Conservation (phyloP, 2,797 vertebrate species). For the Peromyscus melanophrys region DNA sequence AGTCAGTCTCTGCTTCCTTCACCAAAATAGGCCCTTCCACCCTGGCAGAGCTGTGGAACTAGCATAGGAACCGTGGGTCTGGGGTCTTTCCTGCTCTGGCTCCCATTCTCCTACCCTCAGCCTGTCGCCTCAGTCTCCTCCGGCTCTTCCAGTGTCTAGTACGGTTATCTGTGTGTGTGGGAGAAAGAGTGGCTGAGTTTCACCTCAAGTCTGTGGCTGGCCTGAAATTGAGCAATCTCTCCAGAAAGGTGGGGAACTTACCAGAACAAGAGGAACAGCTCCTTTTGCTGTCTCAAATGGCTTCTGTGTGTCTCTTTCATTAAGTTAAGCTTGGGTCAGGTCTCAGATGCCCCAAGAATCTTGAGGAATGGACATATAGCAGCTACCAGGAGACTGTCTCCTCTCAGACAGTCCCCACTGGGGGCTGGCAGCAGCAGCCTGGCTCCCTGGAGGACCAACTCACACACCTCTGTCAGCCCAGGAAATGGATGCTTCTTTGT, state of each 20-base stretch:
- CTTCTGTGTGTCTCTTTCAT: slow-evolving; percentile 7
- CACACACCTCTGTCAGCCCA: neutral
- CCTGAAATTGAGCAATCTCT: slow-evolving; percentile 6
- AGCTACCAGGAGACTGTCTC: neutral
- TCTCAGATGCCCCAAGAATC: neutral
- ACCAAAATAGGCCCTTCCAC: neutral
- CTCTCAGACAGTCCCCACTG: neutral
- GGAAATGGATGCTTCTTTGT: neutral
- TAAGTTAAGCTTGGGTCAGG: neutral
- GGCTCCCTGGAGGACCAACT: neutral
- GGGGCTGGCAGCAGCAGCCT: neutral
- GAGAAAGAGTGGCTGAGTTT: neutral
- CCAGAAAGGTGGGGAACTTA: neutral
- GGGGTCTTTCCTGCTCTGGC: neutral
- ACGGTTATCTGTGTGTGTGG: neutral
- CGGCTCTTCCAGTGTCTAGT: neutral
- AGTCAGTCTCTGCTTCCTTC: neutral
- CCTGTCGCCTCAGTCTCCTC: neutral
- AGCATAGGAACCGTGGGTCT: neutral
- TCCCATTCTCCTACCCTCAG: neutral
- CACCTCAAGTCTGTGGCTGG: neutral
- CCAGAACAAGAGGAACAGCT: neutral
- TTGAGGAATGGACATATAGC: neutral
- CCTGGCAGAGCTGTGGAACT: neutral
- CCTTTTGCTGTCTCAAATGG: neutral